Evolutionary conservation across 2,113 vertebrate genomes (phyloP).

Genomic region (Thunnus maccoyii): DNA sequence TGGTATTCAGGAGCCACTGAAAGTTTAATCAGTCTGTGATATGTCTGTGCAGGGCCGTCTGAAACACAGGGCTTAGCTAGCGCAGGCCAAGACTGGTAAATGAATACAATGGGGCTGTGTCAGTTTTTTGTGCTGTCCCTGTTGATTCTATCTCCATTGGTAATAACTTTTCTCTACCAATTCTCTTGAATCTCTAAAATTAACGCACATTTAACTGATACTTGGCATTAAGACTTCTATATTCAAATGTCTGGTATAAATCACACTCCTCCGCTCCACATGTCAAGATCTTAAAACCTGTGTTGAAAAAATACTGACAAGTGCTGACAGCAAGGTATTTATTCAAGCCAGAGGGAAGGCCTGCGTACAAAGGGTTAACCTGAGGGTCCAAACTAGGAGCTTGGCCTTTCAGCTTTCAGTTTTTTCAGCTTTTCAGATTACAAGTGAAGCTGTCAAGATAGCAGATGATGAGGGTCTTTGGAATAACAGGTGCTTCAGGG

Average conservation of each 20-base stretch:
- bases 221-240: conserved; percentile 32
- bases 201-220: background rate
- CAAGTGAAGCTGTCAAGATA: conserved; percentile 51
- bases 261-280: conserved; percentile 22
- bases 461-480: conserved; percentile 22
- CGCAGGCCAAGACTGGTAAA: background rate
- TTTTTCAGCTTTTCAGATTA: conserved; percentile 67
- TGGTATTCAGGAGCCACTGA: conserved; percentile 69
- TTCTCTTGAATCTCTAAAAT: background rate
- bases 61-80: conserved; percentile 34
- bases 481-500: conserved; percentile 22
- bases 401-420: conserved; percentile 27
- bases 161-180: background rate
- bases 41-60: conserved; percentile 44
- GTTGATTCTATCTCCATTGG: background rate
- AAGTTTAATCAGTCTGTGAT: conserved; percentile 76
- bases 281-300: conserved; percentile 27
- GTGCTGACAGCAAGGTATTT: conserved; percentile 50
- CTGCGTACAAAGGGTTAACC: conserved; percentile 46
- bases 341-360: background rate
- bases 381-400: conserved; percentile 12
- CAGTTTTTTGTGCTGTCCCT: background rate
- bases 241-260: conserved; percentile 15
- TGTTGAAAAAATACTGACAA: conserved; percentile 31
- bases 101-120: conserved; percentile 19